Evolutionary conservation across 2,888 invertebrate genomes (phyloP).

Genomic region (Alloplasta piceator): DNA sequence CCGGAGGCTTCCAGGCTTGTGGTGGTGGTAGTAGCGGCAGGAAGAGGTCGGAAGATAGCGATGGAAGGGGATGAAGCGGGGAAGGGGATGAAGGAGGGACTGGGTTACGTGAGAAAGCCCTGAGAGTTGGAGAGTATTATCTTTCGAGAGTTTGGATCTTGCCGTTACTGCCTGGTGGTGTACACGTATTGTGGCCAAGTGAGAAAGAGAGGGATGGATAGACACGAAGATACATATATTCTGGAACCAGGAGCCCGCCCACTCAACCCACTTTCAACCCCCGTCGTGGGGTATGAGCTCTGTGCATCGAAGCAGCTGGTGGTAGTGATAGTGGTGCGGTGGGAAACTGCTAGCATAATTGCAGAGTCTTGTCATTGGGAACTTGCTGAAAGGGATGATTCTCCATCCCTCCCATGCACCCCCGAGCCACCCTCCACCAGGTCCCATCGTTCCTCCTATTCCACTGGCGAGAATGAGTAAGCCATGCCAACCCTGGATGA

Average conservation of each 20-base stretch:
- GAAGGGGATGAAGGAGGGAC: background rate
- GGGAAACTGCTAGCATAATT: slow-evolving; percentile 76
- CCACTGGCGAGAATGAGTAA: background rate
- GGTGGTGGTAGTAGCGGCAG: background rate
- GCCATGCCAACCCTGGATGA: slow-evolving; percentile 17
- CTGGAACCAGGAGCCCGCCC: slow-evolving; percentile 49
- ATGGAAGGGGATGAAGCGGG: too few relatives aligned
- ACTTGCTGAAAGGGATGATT: slow-evolving; percentile 66
- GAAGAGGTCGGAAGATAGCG: slow-evolving; percentile 27
- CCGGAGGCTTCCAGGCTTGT: background rate
- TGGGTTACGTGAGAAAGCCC: slow-evolving; percentile 62
- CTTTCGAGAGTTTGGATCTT: slow-evolving; percentile 64
- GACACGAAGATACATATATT: slow-evolving; percentile 8
- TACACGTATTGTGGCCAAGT: slow-evolving; percentile 34
- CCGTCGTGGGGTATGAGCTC: background rate
- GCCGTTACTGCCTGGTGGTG: slow-evolving; percentile 38
- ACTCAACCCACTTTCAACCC: slow-evolving; percentile 26
- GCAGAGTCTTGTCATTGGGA: slow-evolving; percentile 79
- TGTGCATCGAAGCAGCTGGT: slow-evolving; percentile 37
- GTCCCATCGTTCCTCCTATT: background rate
- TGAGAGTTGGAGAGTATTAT: slow-evolving; percentile 64
- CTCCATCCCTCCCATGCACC: slow-evolving; percentile 11
- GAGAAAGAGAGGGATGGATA: slow-evolving; percentile 2
- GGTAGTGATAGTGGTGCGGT: slow-evolving; percentile 35
- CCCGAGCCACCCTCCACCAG: background rate